A percentile compares a stretch with the other conserved stretches of the same genome.
These are phyloP conservation scores for Enteromius radiatus DNA, from an alignment of 2,797 vertebrate species.

Conservation along the genomic window DNA sequence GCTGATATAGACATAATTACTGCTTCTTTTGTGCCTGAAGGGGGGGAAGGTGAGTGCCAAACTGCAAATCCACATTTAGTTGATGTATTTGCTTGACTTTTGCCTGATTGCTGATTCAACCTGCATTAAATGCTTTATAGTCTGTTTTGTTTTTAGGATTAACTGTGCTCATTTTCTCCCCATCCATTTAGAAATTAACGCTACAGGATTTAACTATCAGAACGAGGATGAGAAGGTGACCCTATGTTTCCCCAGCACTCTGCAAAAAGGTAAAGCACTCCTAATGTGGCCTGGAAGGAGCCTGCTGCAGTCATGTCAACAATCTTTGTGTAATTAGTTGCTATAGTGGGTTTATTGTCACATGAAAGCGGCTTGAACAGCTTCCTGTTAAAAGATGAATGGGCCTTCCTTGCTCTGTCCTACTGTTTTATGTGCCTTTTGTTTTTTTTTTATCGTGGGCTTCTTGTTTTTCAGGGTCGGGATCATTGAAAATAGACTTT, in stretches of 20 bases:
- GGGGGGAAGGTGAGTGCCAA: slow-evolving; percentile 88
- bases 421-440: slow-evolving; percentile 12
- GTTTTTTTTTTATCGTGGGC: not conserved
- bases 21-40: slow-evolving; percentile 90
- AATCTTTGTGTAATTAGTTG: slow-evolving; percentile 42
- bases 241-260: slow-evolving; percentile 91
- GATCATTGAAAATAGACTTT: slow-evolving; percentile 95
- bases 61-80: slow-evolving; percentile 18
- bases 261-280: slow-evolving; percentile 86
- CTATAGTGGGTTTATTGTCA: slow-evolving; percentile 39
- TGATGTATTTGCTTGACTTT: slow-evolving; percentile 13
- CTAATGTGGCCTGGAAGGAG: not conserved
- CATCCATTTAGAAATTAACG: slow-evolving; percentile 88
- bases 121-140: slow-evolving; percentile 20
- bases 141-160: slow-evolving; percentile 6
- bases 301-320: slow-evolving; percentile 23
- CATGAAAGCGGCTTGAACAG: not conserved
- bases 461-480: slow-evolving; percentile 81
- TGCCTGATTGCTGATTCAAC: slow-evolving; percentile 24
- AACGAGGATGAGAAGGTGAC: slow-evolving; percentile 99
- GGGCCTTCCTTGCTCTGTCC: not conserved
- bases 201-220: slow-evolving; percentile 98
- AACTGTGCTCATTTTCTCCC: slow-evolving; percentile 35
- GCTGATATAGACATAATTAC: slow-evolving; percentile 99
- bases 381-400: slow-evolving; percentile 30